A percentile compares a stretch with the other conserved stretches of the same genome.
Conservation (phyloP, 2,113 vertebrate species). For the Rutilus rutilus region DNA sequence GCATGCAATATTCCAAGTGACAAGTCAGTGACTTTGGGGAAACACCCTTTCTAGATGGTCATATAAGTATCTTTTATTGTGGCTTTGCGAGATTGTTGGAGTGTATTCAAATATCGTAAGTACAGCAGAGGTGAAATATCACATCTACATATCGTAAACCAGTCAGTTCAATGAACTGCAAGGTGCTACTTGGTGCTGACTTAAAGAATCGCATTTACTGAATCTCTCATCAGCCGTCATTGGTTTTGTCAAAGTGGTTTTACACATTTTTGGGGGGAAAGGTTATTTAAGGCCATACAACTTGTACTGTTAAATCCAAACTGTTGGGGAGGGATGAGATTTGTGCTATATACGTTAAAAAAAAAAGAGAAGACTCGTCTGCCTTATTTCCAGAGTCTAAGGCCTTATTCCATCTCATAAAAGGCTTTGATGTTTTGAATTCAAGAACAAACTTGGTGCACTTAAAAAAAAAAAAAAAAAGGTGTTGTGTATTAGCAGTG, state of each 20-base stretch:
- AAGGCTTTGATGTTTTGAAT: conserved; percentile 63
- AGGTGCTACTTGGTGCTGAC: conserved; percentile 79
- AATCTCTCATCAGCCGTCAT: conserved; percentile 37
- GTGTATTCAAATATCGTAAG: conserved; percentile 25
- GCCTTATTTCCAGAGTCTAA: conserved; percentile 78
- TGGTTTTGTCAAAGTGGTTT: conserved; percentile 34
- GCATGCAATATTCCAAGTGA: conserved; percentile 71
- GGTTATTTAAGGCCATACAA: conserved; percentile 72
- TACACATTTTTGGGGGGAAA: conserved; percentile 40
- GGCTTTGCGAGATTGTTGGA: conserved; percentile 11
- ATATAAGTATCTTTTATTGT: neutral
- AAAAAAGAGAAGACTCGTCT: conserved; percentile 69
- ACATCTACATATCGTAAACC: conserved; percentile 37
- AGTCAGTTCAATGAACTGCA: conserved; percentile 47
- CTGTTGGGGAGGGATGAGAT: conserved; percentile 67
- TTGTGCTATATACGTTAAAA: conserved; percentile 39
- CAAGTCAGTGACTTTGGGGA: conserved; percentile 56
- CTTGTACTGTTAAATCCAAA: conserved; percentile 76
- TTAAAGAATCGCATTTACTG: conserved; percentile 64
- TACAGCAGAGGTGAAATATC: conserved; percentile 18
- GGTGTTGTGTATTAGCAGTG: conserved; percentile 15
- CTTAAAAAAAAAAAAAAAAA: conserved; percentile 57
- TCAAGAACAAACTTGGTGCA: conserved; percentile 67
- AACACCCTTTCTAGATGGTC: conserved; percentile 13
- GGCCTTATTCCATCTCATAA: conserved; percentile 74